phyloP scores from a whole-genome alignment of 2,888 invertebrate species.

The Caenorhabditis sp. region DNA sequence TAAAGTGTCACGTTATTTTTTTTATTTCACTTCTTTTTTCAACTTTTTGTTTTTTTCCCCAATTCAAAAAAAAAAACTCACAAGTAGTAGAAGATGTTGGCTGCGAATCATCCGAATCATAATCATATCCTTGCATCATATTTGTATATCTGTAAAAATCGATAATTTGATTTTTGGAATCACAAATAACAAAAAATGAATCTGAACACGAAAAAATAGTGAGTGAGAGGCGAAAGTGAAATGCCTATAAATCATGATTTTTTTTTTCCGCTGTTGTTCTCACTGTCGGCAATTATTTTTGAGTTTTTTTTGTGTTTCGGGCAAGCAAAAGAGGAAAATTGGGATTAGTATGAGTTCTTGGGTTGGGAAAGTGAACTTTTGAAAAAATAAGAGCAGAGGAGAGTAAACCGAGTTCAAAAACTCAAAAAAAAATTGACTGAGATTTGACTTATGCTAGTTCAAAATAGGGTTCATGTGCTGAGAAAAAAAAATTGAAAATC shows the following conservation, averaged over 20 bases:
- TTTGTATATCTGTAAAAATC: neutral
- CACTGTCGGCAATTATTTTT: neutral
- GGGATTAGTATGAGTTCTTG: no score
- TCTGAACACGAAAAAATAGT: neutral
- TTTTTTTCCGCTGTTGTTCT: neutral
- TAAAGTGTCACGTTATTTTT: no score
- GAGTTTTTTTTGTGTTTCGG: neutral
- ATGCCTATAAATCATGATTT: neutral
- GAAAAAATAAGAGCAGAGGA: no score
- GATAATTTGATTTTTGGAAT: neutral
- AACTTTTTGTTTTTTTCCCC: neutral
- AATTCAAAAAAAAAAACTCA: conserved; percentile 9
- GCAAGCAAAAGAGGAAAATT: no score
- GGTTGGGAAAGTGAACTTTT: no score
- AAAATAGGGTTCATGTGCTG: no score
- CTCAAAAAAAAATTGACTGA: no score
- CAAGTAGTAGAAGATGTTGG: conserved; percentile 24
- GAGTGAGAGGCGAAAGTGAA: neutral
- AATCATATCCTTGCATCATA: conserved; percentile 43
- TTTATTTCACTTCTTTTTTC: neutral
- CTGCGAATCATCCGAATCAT: conserved; percentile 41
- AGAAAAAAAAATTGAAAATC: no score
- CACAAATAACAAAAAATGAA: neutral
- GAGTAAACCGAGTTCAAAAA: no score
- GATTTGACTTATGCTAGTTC: no score